Evolutionary conservation across 1,140 invertebrate genomes (phyloP).

Genomic region (Asobara japonica): DNA sequence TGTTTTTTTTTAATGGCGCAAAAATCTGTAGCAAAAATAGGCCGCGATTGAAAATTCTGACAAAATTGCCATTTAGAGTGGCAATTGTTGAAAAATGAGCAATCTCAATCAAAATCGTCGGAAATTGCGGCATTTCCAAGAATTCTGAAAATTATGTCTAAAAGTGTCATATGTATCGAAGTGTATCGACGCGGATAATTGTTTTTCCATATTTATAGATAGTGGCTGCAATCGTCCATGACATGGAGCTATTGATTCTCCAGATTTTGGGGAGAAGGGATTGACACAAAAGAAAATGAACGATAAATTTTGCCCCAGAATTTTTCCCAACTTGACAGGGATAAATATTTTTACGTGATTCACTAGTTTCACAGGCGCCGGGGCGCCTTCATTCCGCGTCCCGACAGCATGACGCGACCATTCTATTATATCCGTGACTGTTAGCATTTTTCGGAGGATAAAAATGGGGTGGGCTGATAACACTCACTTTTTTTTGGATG

Average conservation of each 20-base stretch:
- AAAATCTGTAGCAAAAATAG: too few species aligned
- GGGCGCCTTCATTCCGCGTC: not conserved
- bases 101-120: too few species aligned
- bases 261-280: not conserved
- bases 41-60: too few species aligned
- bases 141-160: too few species aligned
- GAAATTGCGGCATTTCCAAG: too few species aligned
- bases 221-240: not conserved
- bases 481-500: not conserved
- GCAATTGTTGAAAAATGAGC: not conserved
- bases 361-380: conserved; percentile 2
- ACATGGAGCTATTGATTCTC: not conserved
- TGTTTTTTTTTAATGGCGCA: too few species aligned
- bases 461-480: not conserved
- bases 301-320: not conserved
- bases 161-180: too few species aligned
- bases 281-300: not conserved
- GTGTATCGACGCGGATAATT: too few species aligned
- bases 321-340: not conserved
- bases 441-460: not conserved
- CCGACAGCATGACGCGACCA: not conserved
- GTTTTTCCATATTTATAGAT: too few species aligned
- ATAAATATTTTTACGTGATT: conserved; percentile 9
- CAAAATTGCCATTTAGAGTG: too few species aligned
- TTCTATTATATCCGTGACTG: not conserved